Conservation (phyloP, 1,140 invertebrate genomes). For the Gonatopus flavifemur region DNA sequence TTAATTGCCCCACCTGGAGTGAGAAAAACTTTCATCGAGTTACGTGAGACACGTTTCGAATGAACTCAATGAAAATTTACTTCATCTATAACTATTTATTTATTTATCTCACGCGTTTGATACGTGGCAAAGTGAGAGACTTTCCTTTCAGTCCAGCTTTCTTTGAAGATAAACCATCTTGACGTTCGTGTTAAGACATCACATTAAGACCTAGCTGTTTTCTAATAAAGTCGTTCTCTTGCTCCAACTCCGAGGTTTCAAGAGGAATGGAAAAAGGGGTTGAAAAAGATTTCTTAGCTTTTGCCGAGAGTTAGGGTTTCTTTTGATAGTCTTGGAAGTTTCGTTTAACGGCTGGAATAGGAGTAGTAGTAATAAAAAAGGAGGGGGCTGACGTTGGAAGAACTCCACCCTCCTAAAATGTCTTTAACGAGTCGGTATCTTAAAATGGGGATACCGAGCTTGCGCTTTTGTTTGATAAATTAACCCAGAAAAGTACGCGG, state of each 20-base stretch:
- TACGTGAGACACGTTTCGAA: neutral
- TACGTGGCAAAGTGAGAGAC: neutral
- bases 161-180: neutral
- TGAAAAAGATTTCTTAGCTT: conserved; percentile 45
- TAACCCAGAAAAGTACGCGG: conserved; percentile 40
- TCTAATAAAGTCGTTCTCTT: conserved; percentile 53
- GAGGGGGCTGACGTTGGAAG: conserved; percentile 13
- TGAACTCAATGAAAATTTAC: neutral
- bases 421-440: conserved; percentile 44
- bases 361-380: neutral
- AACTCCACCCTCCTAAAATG: conserved; percentile 39
- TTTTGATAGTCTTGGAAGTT: conserved; percentile 8
- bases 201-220: conserved; percentile 46
- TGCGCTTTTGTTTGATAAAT: conserved; percentile 47
- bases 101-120: neutral
- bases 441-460: conserved; percentile 39
- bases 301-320: conserved; percentile 35
- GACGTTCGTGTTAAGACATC: conserved; percentile 47
- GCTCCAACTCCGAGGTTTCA: conserved; percentile 25
- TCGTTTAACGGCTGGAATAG: conserved; percentile 7
- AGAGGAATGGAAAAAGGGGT: conserved; percentile 41
- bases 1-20: conserved; percentile 16
- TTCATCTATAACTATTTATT: neutral
- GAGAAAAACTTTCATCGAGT: conserved; percentile 15
- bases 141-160: neutral